Percentiles rank a stretch among this genome's conserved stretches.
Conservation (phyloP, 2,797 vertebrate genomes). For the Microctenopoma stevenorrisi region DNA sequence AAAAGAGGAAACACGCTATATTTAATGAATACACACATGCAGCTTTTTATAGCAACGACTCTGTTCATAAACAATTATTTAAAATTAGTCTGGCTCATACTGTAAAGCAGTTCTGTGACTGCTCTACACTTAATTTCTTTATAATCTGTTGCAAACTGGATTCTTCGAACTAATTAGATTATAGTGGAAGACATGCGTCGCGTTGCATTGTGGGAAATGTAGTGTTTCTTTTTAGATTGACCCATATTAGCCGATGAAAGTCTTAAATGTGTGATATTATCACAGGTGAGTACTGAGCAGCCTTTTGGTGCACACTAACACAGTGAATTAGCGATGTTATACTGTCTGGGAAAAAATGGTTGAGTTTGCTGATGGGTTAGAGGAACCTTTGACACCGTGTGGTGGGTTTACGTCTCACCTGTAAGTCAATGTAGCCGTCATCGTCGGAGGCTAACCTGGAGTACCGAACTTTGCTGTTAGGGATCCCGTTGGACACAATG, state of each 20-base stretch:
- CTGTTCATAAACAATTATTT: slow-evolving; percentile 10
- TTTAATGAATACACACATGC: slow-evolving; percentile 37
- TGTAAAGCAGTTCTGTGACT: background rate
- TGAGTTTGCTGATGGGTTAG: too few species aligned
- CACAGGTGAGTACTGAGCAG: too few species aligned
- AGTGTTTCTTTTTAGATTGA: background rate
- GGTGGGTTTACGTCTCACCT: slow-evolving; percentile 75
- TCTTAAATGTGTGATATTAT: too few species aligned
- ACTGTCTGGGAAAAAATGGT: too few species aligned
- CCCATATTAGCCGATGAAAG: background rate
- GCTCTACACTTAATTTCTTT: background rate
- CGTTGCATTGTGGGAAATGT: slow-evolving; percentile 5
- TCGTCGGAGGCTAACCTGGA: slow-evolving; percentile 92
- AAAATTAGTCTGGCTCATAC: slow-evolving; percentile 5
- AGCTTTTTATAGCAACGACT: background rate
- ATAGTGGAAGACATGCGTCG: background rate
- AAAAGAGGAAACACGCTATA: slow-evolving; percentile 28
- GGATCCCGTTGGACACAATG: slow-evolving; percentile 80
- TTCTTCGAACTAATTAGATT: background rate
- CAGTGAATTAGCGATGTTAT: too few species aligned
- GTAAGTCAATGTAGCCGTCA: slow-evolving; percentile 96
- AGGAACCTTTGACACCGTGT: too few species aligned
- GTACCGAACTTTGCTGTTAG: slow-evolving; percentile 90
- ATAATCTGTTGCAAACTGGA: background rate
- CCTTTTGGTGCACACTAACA: too few species aligned